Percentiles rank a stretch among this genome's conserved stretches.
These are phyloP conservation scores for Microctonus hyperodae DNA, from an alignment of 2,888 invertebrate genomes.

Conservation along the genomic window DNA sequence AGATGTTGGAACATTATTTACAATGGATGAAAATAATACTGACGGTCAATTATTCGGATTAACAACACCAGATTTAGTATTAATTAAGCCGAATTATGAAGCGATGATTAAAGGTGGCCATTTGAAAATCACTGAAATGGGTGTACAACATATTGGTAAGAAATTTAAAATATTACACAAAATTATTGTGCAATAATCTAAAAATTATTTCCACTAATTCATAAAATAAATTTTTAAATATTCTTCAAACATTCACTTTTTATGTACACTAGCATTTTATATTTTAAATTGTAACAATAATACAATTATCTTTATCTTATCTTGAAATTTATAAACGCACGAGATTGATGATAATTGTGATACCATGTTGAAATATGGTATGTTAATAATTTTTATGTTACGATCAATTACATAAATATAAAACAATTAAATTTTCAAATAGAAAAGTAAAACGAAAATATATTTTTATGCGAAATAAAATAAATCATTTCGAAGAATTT, in stretches of 20 bases:
- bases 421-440: too few relatives aligned
- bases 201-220: neutral
- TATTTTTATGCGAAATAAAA: neutral
- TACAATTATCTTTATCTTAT: too few relatives aligned
- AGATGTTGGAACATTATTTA: conserved; percentile 80
- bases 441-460: too few relatives aligned
- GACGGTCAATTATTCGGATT: conserved; percentile 84
- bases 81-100: conserved; percentile 88
- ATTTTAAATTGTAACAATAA: too few relatives aligned
- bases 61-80: conserved; percentile 75
- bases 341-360: neutral
- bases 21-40: conserved; percentile 74
- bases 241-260: too few relatives aligned
- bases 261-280: too few relatives aligned
- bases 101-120: conserved; percentile 87
- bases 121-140: conserved; percentile 84
- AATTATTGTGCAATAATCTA: neutral
- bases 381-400: neutral
- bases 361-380: conserved; percentile 4
- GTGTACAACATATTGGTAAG: conserved; percentile 75
- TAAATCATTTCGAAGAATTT: too few relatives aligned
- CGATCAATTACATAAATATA: neutral
- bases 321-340: too few relatives aligned
- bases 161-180: conserved; percentile 35
- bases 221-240: neutral